A percentile compares a stretch with the other conserved stretches of the same genome.
phyloP scores from a whole-genome alignment of 2,113 vertebrate genomes.

The Cacatua alba region DNA sequence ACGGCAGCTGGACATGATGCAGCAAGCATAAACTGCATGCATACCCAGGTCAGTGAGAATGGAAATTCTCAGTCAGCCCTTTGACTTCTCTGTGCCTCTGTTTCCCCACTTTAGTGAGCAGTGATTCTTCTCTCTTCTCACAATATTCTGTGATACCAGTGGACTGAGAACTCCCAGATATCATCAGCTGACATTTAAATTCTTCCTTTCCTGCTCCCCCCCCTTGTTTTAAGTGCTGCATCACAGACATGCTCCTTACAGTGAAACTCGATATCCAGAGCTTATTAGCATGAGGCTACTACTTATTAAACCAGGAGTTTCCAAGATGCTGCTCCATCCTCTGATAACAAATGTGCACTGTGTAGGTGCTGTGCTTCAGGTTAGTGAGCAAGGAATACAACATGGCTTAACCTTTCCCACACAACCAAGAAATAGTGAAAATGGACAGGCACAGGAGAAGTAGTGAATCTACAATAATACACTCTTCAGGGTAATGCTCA shows the following conservation, averaged over 20 bases:
- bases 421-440: neutral
- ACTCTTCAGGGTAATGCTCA: neutral
- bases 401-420: neutral
- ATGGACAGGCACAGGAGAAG: neutral
- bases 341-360: neutral
- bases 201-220: no score
- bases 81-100: neutral
- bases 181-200: neutral
- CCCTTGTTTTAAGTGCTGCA: neutral
- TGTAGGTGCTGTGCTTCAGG: neutral
- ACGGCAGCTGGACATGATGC: neutral
- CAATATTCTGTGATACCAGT: neutral
- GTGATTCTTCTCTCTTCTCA: neutral
- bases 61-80: neutral
- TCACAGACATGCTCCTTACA: neutral
- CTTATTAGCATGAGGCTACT: neutral
- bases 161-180: neutral
- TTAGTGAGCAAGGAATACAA: neutral
- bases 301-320: neutral
- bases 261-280: neutral
- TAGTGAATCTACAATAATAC: neutral
- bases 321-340: neutral
- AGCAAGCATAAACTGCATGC: neutral
- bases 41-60: neutral
- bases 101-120: neutral